These are phyloP conservation scores for Tetragonula clypearis DNA, from an alignment of 1,140 invertebrate species.

Conservation along the genomic window DNA sequence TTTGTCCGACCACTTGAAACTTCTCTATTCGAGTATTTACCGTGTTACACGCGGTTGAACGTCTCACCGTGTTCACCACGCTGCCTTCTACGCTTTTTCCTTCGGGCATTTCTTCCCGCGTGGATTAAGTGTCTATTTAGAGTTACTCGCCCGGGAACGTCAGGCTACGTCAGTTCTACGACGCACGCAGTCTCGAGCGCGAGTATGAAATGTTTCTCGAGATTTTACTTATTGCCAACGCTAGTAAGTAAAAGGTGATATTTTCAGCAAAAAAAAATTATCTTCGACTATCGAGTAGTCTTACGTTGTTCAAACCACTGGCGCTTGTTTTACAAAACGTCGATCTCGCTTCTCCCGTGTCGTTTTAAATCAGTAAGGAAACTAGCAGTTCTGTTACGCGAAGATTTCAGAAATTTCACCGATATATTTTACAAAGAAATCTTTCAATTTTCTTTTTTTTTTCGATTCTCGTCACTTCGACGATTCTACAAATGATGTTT, in stretches of 20 bases:
- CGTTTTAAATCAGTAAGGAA: no score
- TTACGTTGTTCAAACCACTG: not conserved
- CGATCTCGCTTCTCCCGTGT: no score
- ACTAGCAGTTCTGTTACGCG: no score
- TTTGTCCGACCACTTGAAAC: slow-evolving; percentile 33
- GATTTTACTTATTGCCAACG: not conserved
- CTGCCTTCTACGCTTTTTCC: not conserved
- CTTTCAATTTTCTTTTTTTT: no score
- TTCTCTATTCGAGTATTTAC: slow-evolving; percentile 11
- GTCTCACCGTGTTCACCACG: not conserved
- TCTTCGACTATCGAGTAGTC: no score
- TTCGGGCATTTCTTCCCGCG: not conserved
- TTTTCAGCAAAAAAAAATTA: no score
- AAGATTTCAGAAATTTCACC: no score
- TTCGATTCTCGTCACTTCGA: no score
- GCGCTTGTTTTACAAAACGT: not conserved
- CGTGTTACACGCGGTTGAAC: not conserved
- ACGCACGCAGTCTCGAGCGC: no score
- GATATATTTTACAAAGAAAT: no score
- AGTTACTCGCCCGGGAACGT: not conserved
- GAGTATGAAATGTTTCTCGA: not conserved
- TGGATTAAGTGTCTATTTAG: not conserved
- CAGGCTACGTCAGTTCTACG: not conserved
- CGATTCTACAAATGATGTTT: no score
- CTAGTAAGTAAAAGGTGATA: no score